Base-by-base conservation (phyloP, 2,888 invertebrate genomes). In the Drosophila kambysellisi region DNA sequence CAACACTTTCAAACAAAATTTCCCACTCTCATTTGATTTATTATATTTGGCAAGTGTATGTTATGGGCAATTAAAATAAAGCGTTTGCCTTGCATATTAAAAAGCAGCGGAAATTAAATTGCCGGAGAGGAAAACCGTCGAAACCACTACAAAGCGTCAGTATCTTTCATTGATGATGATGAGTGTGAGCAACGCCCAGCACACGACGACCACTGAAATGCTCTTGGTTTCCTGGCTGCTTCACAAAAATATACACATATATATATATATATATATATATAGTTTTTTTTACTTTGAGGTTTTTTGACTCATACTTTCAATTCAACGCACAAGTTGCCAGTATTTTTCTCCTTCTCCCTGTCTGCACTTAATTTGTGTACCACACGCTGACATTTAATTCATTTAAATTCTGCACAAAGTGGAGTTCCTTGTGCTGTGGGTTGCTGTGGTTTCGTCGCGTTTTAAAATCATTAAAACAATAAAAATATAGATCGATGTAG, bases 121-220 rank as follows among this genome's bases (percentile, higher is more conserved):
- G 59, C 50, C 60, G 70, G 60, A 30, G 59, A 63, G 37, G 56
- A 76, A 68, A 70, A 83, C 63, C 61, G 74, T 70, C 39, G 54
- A 62, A 87, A 82, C 84, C 88, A 84, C 88, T 75, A 84, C 74
- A 83, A 82, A 88, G 77, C 32, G 63, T 69, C 61, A 69, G 64
- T 67, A 63, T 81, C 58, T 73, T 64, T 46, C 70, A 65, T 63
- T 70, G 70, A 63, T 67, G 81, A 69, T 67, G 81, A 69, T 57
- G 30, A 70, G 62, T 70, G 50, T 46, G 52, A 32, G 60, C 51
- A 29, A 57, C 51, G 58, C 53, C 39, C 52, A 64, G 43, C 57
- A 70, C 64, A 70, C 70, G 61, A 63, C 33, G 11, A 30, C 48
- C 39, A 69, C 37, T 43, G 29, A 39, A 60, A 37, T 53, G 53